These are phyloP conservation scores for Silurus asotus DNA, from an alignment of 2,113 vertebrate genomes.

Conservation along the genomic window DNA sequence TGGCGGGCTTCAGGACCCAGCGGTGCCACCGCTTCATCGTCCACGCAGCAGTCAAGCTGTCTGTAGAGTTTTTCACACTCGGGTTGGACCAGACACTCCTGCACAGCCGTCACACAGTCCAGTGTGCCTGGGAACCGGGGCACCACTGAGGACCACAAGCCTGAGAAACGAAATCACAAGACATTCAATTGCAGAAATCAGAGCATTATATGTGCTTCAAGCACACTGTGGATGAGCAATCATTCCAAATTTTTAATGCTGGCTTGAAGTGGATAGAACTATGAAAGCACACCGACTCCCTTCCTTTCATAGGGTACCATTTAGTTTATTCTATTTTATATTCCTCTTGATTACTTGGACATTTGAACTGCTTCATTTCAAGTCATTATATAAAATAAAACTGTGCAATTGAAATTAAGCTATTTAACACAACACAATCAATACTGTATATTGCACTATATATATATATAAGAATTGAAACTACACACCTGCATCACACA, in stretches of 20 bases:
- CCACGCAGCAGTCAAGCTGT: slow-evolving; percentile 77
- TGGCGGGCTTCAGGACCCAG: slow-evolving; percentile 64
- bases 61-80: slow-evolving; percentile 78
- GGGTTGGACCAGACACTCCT: slow-evolving; percentile 71
- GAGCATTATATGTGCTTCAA: not conserved
- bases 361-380: not conserved
- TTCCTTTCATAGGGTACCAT: not conserved
- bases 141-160: slow-evolving; percentile 42
- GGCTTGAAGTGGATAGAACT: not conserved
- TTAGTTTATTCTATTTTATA: not conserved
- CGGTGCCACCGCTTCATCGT: slow-evolving; percentile 57
- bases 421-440: not conserved
- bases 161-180: slow-evolving; percentile 36
- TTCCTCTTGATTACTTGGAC: not conserved
- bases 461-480: not conserved
- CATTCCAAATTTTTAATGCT: not conserved
- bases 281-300: not conserved
- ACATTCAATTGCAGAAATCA: not conserved
- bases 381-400: not conserved
- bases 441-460: not conserved
- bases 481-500: too few species aligned
- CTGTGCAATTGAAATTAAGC: not conserved
- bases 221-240: not conserved
- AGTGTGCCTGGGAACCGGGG: slow-evolving; percentile 41
- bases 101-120: slow-evolving; percentile 80